Evolutionary conservation across 2,113 vertebrate genomes (phyloP).

Genomic region (Tor tambroides): DNA sequence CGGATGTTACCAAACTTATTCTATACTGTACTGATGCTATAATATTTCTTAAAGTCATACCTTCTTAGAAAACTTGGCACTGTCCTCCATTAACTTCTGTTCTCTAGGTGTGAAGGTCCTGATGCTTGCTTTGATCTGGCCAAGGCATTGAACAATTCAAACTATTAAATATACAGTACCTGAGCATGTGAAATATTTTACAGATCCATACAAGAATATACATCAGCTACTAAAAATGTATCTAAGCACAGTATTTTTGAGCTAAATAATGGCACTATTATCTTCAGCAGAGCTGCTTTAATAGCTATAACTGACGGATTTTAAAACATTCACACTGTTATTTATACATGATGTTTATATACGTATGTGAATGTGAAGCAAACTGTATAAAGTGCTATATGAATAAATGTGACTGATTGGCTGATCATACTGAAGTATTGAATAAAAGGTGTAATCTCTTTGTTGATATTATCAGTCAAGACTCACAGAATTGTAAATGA

Average conservation of each 20-base stretch:
- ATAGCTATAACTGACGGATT: too few species aligned
- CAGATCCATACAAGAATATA: neutral
- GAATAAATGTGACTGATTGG: neutral
- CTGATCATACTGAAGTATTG: neutral
- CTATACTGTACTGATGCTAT: neutral
- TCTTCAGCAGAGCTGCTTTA: neutral
- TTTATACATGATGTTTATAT: too few species aligned
- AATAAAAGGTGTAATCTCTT: neutral
- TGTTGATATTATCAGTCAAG: neutral
- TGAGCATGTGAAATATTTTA: neutral
- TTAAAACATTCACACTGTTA: too few species aligned
- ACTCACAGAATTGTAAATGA: constrained; percentile 96
- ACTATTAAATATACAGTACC: neutral
- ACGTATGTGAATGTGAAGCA: neutral
- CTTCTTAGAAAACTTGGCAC: constrained; percentile 97
- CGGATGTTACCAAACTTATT: neutral
- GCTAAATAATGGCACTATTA: neutral
- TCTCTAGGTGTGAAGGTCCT: constrained; percentile 89
- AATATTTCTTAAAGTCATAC: constrained; percentile 65
- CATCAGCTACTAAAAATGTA: neutral
- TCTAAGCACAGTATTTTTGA: neutral
- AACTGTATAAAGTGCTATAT: neutral
- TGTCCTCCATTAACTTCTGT: constrained; percentile 85
- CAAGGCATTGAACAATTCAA: neutral
- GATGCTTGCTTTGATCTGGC: constrained; percentile 87